Conservation (phyloP, 1,140 invertebrate genomes). For the Drosophila repleta region DNA sequence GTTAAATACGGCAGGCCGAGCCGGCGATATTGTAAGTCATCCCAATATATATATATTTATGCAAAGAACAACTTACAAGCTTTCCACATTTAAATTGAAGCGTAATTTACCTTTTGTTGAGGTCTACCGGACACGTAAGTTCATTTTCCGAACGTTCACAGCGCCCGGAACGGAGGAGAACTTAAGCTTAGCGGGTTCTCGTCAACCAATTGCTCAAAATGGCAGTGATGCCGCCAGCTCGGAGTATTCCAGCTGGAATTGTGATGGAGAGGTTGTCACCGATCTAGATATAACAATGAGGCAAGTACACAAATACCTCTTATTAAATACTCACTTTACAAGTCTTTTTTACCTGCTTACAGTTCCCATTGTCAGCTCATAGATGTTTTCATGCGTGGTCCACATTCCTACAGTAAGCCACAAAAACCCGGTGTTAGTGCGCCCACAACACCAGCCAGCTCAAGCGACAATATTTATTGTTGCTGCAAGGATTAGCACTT, state of each 20-base stretch:
- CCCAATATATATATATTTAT: not conserved
- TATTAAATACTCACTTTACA: not conserved
- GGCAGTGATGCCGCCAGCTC: constrained; percentile 28
- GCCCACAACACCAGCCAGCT: constrained; percentile 62
- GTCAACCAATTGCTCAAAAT: constrained; percentile 62
- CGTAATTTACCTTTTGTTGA: constrained; percentile 89
- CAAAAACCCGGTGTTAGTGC: constrained; percentile 32
- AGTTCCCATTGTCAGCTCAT: constrained; percentile 86
- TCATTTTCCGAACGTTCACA: constrained; percentile 87
- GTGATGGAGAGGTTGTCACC: constrained; percentile 92
- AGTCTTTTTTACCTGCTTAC: constrained; percentile 14
- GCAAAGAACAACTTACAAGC: not conserved
- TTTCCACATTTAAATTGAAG: constrained; percentile 82
- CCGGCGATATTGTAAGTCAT: constrained; percentile 86
- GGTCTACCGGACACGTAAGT: constrained; percentile 90
- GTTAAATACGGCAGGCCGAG: constrained; percentile 86
- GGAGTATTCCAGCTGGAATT: constrained; percentile 90
- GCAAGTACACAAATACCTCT: constrained; percentile 79
- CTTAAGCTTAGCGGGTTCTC: constrained; percentile 73
- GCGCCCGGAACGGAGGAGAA: constrained; percentile 67
- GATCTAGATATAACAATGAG: constrained; percentile 89
- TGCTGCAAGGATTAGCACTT: constrained; percentile 65
- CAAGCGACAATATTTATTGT: constrained; percentile 73
- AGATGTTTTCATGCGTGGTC: constrained; percentile 85
- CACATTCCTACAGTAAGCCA: constrained; percentile 74